These are phyloP conservation scores for Clistopyga incitator DNA, from an alignment of 2,888 invertebrate genomes.

Conservation along the genomic window DNA sequence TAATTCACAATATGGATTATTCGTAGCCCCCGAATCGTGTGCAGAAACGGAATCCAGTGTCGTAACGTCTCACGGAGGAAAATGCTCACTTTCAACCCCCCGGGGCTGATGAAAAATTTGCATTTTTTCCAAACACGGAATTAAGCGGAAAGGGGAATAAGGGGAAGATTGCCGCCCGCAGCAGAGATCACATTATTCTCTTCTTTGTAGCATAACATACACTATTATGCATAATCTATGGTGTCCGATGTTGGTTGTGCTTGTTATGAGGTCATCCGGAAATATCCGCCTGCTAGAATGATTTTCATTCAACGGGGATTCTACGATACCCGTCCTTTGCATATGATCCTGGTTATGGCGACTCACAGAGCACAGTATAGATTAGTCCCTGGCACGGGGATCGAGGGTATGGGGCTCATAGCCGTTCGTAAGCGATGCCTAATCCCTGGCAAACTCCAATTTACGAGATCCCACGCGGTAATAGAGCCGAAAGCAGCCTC, in stretches of 20 bases:
- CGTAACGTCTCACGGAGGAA: too few species aligned
- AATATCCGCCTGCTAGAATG: slow-evolving; percentile 19
- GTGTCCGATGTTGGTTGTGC: slow-evolving; percentile 6
- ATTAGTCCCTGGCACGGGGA: background rate
- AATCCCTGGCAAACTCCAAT: slow-evolving; percentile 50
- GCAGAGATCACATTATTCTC: too few species aligned
- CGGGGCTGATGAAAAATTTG: too few species aligned
- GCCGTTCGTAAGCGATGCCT: slow-evolving; percentile 31
- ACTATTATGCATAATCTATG: background rate
- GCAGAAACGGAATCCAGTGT: too few species aligned
- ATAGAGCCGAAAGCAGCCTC: slow-evolving; percentile 40
- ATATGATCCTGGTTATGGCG: slow-evolving; percentile 26
- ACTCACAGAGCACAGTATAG: slow-evolving; percentile 12
- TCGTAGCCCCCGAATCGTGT: too few species aligned
- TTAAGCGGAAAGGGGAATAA: too few species aligned
- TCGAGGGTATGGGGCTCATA: slow-evolving; percentile 2
- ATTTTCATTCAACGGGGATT: background rate
- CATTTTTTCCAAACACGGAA: too few species aligned
- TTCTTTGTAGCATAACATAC: too few species aligned
- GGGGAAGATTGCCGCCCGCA: too few species aligned
- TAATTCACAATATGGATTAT: too few species aligned
- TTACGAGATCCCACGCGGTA: slow-evolving; percentile 42
- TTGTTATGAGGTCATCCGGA: slow-evolving; percentile 13
- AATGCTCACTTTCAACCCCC: too few species aligned
- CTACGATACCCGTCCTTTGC: background rate